Evolutionary conservation across 1,140 invertebrate species (phyloP).

Genomic region (Arctopsyche grandis): DNA sequence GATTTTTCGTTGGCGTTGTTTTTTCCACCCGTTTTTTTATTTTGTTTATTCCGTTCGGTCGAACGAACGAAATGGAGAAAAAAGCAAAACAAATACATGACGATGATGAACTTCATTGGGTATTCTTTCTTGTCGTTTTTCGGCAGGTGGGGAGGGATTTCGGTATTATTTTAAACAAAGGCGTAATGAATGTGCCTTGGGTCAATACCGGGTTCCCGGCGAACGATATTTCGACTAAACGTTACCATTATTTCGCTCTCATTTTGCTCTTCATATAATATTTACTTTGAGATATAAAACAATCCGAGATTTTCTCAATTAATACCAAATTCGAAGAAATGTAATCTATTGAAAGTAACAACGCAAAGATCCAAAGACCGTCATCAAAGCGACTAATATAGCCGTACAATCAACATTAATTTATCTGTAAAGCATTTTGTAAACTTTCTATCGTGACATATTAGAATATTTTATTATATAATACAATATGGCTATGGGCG

Average conservation of each 20-base stretch:
- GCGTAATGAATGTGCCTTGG: constrained; percentile 28
- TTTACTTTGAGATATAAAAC: constrained; percentile 22
- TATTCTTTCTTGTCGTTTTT: constrained; percentile 13
- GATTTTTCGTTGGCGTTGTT: background rate
- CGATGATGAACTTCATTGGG: constrained; percentile 24
- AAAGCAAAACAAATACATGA: constrained; percentile 13
- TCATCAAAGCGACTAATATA: no score
- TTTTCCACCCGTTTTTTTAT: background rate
- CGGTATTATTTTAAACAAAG: constrained; percentile 25
- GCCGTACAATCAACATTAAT: no score
- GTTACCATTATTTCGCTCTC: constrained; percentile 8
- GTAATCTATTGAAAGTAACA: no score
- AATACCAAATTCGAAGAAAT: background rate
- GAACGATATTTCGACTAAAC: background rate
- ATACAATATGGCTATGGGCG: no score
- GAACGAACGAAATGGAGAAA: background rate
- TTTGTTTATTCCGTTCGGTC: background rate
- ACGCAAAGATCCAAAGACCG: no score
- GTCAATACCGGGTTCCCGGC: constrained; percentile 14
- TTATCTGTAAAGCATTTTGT: no score
- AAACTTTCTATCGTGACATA: no score
- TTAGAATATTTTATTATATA: no score
- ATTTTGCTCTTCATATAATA: constrained; percentile 16
- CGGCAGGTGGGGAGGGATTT: background rate
- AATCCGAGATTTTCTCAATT: background rate